phyloP scores from a whole-genome alignment of 92 coral and sea anemone species.

The Zoanthus solanderi region DNA sequence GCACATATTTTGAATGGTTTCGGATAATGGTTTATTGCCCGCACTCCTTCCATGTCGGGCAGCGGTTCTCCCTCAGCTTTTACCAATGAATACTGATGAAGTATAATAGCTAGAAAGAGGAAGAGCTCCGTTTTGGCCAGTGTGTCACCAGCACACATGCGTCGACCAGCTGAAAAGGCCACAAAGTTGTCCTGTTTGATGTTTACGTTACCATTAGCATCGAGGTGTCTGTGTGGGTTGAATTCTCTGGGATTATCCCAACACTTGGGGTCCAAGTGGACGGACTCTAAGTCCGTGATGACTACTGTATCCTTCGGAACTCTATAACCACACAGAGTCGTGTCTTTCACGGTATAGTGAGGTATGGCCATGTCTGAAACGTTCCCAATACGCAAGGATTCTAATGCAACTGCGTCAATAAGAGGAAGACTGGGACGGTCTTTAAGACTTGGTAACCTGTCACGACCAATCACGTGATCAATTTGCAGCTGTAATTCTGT shows the following conservation, averaged over 20 bases:
- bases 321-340: slow-evolving; percentile 35
- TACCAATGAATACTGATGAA: slow-evolving; percentile 27
- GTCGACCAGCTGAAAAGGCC: slow-evolving; percentile 33
- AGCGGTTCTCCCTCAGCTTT: slow-evolving; percentile 27
- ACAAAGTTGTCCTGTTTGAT: slow-evolving; percentile 18
- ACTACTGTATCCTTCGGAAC: slow-evolving; percentile 43
- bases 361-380: slow-evolving; percentile 42
- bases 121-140: slow-evolving; percentile 35
- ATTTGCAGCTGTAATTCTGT: slow-evolving; percentile 35
- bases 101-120: slow-evolving; percentile 17
- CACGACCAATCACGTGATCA: slow-evolving; percentile 49
- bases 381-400: slow-evolving; percentile 44
- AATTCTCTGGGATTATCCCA: slow-evolving; percentile 37
- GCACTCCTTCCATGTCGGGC: slow-evolving; percentile 38
- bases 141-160: slow-evolving; percentile 31
- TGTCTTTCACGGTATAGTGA: slow-evolving; percentile 43
- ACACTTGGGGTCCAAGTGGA: slow-evolving; percentile 32
- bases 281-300: slow-evolving; percentile 18
- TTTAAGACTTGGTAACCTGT: slow-evolving; percentile 31
- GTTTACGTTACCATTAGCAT: neutral
- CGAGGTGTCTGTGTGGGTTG: slow-evolving; percentile 25
- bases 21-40: slow-evolving; percentile 28
- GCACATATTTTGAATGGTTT: slow-evolving; percentile 20
- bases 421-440: slow-evolving; percentile 49
- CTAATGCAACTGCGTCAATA: slow-evolving; percentile 37